Percentiles rank a stretch among this genome's conserved stretches.
These are phyloP conservation scores for Eunapius fragilis DNA, from an alignment of 37 sponge, comb jelly and placozoan genomes.

Conservation along the genomic window DNA sequence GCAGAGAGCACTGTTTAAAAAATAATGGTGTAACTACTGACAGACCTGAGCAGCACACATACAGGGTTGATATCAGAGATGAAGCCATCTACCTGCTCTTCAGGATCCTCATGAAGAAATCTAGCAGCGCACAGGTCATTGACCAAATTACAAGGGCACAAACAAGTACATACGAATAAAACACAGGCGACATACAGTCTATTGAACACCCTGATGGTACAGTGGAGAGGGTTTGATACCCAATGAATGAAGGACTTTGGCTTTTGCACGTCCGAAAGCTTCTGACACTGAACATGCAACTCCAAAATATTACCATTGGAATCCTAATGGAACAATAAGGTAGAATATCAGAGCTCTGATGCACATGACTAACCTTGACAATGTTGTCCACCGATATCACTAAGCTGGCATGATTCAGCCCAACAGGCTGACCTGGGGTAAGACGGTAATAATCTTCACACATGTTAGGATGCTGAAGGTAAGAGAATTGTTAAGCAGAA, in stretches of 20 bases:
- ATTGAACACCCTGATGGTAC: constrained; percentile 69
- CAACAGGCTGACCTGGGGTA: constrained; percentile 87
- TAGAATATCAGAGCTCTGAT: no score
- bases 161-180: background rate
- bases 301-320: constrained; percentile 52
- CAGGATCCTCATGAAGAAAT: constrained; percentile 65
- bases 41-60: no score
- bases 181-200: background rate
- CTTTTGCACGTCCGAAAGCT: constrained; percentile 42
- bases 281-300: constrained; percentile 59
- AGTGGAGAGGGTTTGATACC: constrained; percentile 79
- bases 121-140: constrained; percentile 16
- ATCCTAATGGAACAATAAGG: no score
- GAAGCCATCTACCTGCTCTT: constrained; percentile 81
- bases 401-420: constrained; percentile 83
- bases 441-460: constrained; percentile 81
- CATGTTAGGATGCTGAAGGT: constrained; percentile 10
- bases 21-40: background rate
- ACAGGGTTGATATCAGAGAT: constrained; percentile 72
- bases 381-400: constrained; percentile 71
- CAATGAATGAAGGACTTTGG: constrained; percentile 97
- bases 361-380: constrained; percentile 42
- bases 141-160: background rate
- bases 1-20: constrained; percentile 73
- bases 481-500: background rate